Evolutionary conservation across 2,797 vertebrate species (phyloP), one percentile per base, ranked within the genome.

Genomic region (Gastrophryne carolinensis): DNA sequence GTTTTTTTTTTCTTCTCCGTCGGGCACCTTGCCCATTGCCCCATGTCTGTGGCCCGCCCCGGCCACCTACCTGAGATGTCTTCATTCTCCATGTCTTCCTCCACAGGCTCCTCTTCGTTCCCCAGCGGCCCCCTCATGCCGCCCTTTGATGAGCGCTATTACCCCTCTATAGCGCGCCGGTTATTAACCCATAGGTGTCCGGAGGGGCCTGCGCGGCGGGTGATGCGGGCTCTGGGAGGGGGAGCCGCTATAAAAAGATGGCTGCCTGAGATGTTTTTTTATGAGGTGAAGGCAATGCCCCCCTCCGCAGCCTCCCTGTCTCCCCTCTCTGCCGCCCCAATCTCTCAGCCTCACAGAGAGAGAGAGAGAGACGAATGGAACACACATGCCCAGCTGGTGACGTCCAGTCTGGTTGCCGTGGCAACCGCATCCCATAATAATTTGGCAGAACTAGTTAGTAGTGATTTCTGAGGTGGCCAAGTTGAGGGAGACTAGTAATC

Each of bases 401-500:
- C 95, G 95, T 96, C 93, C 94, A 93, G 95, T 95, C 95, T 93
- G 94, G 87, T 97, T 96, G 93, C 94, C 94, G 91, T 93, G 93
- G 92, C 93, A 93, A 96, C 95, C 86, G 80, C 95, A 96, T 95
- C 95, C 95, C 95, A 97, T 95, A 94, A 92, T 92, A n/a, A n/a
- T 89, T 92, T 84, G 86, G 89, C 89, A 88, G 89, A 90, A 92
- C 91, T 91, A 92, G 90, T 92, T 92, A 78, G 69, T 78, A 89
- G 90, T 89, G 88, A 81, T 85, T 58, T 65, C 58, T 58, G 73
- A 58, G 69, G 68, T 70, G 70, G 78, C 71, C 83, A 84, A 86
- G 84, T 85, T 82, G 77, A 56, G 56, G 75, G n/a, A n/a, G n/a
- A 82, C 85, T 84, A 81, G 85, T 86, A 47, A 75, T 30, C 6